These are phyloP conservation scores for Hedya salicella DNA, from an alignment of 2,888 invertebrate species.

Conservation along the genomic window DNA sequence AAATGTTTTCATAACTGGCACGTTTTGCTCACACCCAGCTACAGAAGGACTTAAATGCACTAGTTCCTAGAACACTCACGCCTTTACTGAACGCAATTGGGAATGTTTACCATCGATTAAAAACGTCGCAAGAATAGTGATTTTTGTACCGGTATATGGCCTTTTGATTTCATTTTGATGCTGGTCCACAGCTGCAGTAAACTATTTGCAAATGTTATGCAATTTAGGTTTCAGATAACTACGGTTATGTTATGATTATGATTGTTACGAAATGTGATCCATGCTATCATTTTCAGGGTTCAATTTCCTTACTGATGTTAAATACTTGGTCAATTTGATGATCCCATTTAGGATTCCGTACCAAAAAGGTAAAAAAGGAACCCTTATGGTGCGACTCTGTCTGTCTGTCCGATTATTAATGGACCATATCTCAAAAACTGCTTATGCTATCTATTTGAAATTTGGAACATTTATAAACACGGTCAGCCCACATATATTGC, in stretches of 20 bases:
- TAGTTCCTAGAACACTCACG: neutral
- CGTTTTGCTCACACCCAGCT: neutral
- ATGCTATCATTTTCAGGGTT: neutral
- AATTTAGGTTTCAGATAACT: neutral
- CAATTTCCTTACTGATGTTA: no score
- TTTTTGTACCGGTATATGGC: neutral
- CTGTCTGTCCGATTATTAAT: no score
- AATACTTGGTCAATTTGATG: no score
- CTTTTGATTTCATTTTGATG: neutral
- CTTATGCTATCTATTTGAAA: no score
- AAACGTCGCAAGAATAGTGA: neutral
- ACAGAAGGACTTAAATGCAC: neutral
- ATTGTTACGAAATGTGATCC: neutral
- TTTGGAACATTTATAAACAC: no score
- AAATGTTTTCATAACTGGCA: conserved; percentile 1
- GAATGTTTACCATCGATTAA: neutral
- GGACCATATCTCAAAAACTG: no score
- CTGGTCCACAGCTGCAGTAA: neutral
- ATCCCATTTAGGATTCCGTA: no score
- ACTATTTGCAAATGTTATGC: neutral
- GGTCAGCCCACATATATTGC: no score
- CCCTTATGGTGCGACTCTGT: no score
- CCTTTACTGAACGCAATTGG: neutral
- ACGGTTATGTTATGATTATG: neutral
- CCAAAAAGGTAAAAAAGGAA: no score